A percentile compares a stretch with the other conserved stretches of the same genome.
Evolutionary conservation across 2,797 vertebrate genomes (phyloP).

Genomic region (Cryptoblepharus egeriae): DNA sequence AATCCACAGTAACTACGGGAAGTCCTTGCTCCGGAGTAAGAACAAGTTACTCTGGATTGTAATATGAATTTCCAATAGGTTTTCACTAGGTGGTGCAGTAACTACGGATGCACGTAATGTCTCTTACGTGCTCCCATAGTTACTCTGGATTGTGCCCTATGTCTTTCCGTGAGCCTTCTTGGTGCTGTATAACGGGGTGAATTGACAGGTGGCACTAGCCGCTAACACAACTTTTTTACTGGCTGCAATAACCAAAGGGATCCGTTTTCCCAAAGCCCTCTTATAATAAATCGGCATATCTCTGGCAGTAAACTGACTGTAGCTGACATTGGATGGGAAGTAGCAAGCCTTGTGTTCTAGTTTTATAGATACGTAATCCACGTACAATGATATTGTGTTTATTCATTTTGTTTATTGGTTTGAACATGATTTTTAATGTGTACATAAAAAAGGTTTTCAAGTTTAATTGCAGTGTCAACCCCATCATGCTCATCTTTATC

Average conservation of each 20-base stretch:
- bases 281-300: constrained; percentile 19
- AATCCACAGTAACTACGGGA: too few species aligned
- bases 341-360: constrained; percentile 34
- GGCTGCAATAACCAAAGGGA: constrained; percentile 25
- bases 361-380: constrained; percentile 36
- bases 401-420: constrained; percentile 62
- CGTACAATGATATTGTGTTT: constrained; percentile 46
- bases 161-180: constrained; percentile 27
- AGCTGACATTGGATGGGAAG: constrained; percentile 19
- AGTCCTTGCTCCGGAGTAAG: too few species aligned
- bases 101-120: too few species aligned
- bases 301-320: constrained; percentile 39
- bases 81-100: too few species aligned
- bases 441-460: constrained; percentile 69
- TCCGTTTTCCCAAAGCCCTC: constrained; percentile 29
- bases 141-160: too few species aligned
- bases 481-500: constrained; percentile 60
- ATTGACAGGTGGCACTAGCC: constrained; percentile 33
- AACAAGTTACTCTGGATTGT: too few species aligned
- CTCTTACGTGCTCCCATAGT: too few species aligned
- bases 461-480: constrained; percentile 64
- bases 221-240: constrained; percentile 42
- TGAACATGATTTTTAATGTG: constrained; percentile 61
- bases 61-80: too few species aligned
- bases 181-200: constrained; percentile 8